Base-by-base conservation (phyloP, 2,113 vertebrate species). In the Lamprologus ornatipinnis region DNA sequence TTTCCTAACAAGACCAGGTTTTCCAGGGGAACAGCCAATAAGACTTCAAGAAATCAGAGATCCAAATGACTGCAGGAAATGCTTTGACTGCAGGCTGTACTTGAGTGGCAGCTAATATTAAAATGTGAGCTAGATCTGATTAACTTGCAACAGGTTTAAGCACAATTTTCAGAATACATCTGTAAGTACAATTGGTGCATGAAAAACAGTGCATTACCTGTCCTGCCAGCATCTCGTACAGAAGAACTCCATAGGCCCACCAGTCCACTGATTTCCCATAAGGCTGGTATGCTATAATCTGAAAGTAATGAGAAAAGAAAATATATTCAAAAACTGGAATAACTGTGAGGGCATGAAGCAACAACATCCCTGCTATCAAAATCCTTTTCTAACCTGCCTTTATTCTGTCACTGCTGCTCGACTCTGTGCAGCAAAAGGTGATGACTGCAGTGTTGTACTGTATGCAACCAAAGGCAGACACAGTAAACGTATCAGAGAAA, bases 281-380 rank as follows among this genome's bases (percentile, higher is more conserved):
- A 0, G 98, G 98, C 94, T 99, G 98, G 94, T 99, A 99, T 5
- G 98, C 98, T 87, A 99, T 99, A 33, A 99, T 99, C 98, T 99
- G 95, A 11, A 11, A 3, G 80, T 57, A 84, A 63, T 91, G 23
- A 91, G 37, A 82, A 5, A 49, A 55, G 17, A 54, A 82, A 9
- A 80, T 3, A 8, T 37, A n/a, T 37, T n/a, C 17, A 40, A 49
- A 31, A 49, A 49, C 15, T 49, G 26, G 45, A 78, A 78, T n/a
- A 78, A 78, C 26, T 78, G 42, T 12, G 23, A 78, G 9, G 45
- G 23, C 23, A 49, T 49, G 26, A 78, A 73, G 21, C 9, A 37
- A 54, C n/a, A 35, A 12, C 49, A 21, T 12, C 51, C 51, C 78
- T 80, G 31, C 78, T 37, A 11, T 33, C 49, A 35, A 23, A 80